Base-by-base conservation (phyloP, 1,140 invertebrate species). In the Latrodectus geometricus region DNA sequence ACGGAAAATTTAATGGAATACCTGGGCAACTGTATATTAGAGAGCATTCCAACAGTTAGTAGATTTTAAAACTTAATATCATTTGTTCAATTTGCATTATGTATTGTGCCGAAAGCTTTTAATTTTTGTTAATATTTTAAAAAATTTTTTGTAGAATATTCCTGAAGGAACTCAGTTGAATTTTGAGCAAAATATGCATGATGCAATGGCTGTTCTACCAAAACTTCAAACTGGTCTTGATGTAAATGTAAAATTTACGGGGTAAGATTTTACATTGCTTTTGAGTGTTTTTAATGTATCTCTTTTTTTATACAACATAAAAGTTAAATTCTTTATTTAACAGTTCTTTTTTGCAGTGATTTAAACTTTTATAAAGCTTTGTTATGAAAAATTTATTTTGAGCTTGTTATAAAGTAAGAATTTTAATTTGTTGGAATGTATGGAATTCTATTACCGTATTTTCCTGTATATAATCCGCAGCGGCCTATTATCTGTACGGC, bases 231-330 rank as follows among this genome's bases (percentile, higher is more conserved):
- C 93, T 56, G 93, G 93, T 12, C 89, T 94, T 21, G 93, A 94
- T 90, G 93, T 94, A 11, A 94, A 94, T 91, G 92, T 94, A 17
- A 92, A 91, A 89, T 94, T 94, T 90, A 93, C 92, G 56, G 93
- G 93, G 92, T 93, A 90, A 50, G 50, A 54, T 23, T 77, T 61
- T 20, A 52, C 15, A 72, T 72, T 20, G 5, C 23, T 35, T 35
- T 35, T 35, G 35, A 35, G n/a, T n/a, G n/a, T n/a, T n/a, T n/a
- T n/a, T n/a, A n/a, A n/a, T n/a, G n/a, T n/a, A n/a, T n/a, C n/a
- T n/a, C n/a, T n/a, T n/a, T n/a, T n/a, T n/a, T n/a, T n/a, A n/a
- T n/a, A n/a, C n/a, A n/a, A n/a, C n/a, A n/a, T n/a, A n/a, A n/a
- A n/a, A n/a, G n/a, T n/a, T n/a, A n/a, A n/a, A n/a, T n/a, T n/a